Percentiles rank a stretch among this genome's conserved stretches.
phyloP scores from a whole-genome alignment of 2,888 invertebrate species.

The Oxytorus armatus region DNA sequence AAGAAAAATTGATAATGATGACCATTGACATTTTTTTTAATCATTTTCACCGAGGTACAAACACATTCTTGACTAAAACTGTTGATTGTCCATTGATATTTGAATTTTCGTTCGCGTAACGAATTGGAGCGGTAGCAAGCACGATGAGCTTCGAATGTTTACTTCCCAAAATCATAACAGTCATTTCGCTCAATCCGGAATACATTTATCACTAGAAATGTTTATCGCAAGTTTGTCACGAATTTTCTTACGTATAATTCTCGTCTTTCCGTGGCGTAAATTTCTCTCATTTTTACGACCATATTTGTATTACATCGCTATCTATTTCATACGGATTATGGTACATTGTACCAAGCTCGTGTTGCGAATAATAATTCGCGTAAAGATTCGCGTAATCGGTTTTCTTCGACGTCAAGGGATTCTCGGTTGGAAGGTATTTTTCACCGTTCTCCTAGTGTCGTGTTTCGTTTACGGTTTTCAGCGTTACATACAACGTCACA shows the following conservation, averaged over 20 bases:
- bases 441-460: conserved; percentile 23
- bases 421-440: conserved; percentile 34
- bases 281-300: not conserved
- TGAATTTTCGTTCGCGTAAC: not conserved
- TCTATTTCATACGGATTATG: not conserved
- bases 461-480: conserved; percentile 51
- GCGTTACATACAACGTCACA: conserved; percentile 15
- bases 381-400: conserved; percentile 10
- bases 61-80: too few species aligned
- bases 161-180: not conserved
- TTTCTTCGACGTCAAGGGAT: conserved; percentile 16
- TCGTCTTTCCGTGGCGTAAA: not conserved
- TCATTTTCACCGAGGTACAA: too few species aligned
- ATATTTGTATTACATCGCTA: not conserved
- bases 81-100: not conserved
- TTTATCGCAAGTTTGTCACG: not conserved
- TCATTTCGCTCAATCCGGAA: not conserved
- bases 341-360: not conserved
- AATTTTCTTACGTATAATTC: conserved; percentile 20
- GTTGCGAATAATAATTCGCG: conserved; percentile 9
- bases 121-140: not conserved
- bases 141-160: not conserved
- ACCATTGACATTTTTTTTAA: too few species aligned
- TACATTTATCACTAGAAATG: too few species aligned
- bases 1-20: too few species aligned